Evolutionary conservation across 2,113 vertebrate genomes (phyloP).

Genomic region (Alces alces): DNA sequence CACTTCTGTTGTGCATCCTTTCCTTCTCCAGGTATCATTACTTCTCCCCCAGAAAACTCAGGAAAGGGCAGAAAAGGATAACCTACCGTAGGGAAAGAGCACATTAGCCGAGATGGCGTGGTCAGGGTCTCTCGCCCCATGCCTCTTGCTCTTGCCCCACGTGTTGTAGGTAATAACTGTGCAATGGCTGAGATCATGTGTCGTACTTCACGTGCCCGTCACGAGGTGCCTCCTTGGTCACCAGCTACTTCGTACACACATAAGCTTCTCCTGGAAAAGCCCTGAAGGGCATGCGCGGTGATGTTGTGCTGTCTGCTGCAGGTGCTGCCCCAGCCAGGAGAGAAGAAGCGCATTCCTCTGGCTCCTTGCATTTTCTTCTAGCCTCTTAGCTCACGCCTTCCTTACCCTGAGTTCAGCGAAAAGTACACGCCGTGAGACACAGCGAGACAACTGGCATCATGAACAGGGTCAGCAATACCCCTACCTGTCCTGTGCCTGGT

Average conservation of each 20-base stretch:
- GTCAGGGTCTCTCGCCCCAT: background rate
- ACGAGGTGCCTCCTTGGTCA: background rate
- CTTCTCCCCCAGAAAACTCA: background rate
- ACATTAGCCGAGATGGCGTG: fast-evolving
- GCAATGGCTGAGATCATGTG: background rate
- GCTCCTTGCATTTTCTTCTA: background rate
- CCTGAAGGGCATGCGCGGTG: background rate
- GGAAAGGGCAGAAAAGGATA: background rate
- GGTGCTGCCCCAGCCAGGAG: background rate
- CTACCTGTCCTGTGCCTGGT: background rate
- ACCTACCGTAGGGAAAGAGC: background rate
- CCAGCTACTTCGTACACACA: background rate
- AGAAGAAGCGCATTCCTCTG: fast-evolving
- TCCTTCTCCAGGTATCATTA: background rate
- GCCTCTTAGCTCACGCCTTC: background rate
- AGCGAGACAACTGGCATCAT: background rate
- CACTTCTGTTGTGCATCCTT: background rate
- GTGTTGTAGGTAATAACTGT: background rate
- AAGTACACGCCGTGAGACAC: background rate
- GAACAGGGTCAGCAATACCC: background rate
- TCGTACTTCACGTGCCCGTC: fast-evolving
- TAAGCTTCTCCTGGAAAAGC: background rate
- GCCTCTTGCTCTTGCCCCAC: background rate
- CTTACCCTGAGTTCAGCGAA: background rate
- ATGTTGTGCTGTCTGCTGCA: background rate